Evolutionary conservation across 2,888 invertebrate species (phyloP), one percentile per base, ranked within the genome.

Genomic region (Apamea crenata): DNA sequence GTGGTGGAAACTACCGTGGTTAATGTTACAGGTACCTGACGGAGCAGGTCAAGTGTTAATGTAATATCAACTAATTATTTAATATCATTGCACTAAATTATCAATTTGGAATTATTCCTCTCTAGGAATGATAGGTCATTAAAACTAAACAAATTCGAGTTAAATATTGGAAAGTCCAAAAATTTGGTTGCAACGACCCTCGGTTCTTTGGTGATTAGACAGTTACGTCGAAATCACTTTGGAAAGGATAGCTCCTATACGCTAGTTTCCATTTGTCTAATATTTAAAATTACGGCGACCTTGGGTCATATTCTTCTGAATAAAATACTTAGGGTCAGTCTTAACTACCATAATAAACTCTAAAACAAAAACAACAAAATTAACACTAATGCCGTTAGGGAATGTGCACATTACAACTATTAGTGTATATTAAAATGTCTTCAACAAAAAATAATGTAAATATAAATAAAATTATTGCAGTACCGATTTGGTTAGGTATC

Each of bases 51-150:
- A 29, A 80, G 78, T 88, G 87, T 90, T 88, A 84, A 87, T 89
- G 83, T 90, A 91, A 91, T 92, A 93, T 91, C 90, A 91, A 90
- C 93, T 94, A 94, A 92, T 92, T 93, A 92, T 89, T 93, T 95
- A 95, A 96, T 95, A 96, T 94, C 95, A 96, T 96, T 96, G 96
- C 96, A 96, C 96, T 96, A 95, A 94, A 93, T 93, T 93, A 95
- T 93, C 90, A 93, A 93, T 95, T 95, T 96, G 96, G 96, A 96
- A 96, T 96, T 94, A 93, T 94, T 93, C 96, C 95, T 91, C 92
- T 91, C 83, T 89, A 95, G 96, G 96, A 96, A 96, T 96, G 96
- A 93, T 94, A 94, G 94, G 93, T 93, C 88, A 93, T 94, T 94
- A 93, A 89, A 94, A 93, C 96, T 96, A 96, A 91, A 91, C 92